phyloP scores from a whole-genome alignment of 2,113 vertebrate genomes.

The Cryptotis parvus region DNA sequence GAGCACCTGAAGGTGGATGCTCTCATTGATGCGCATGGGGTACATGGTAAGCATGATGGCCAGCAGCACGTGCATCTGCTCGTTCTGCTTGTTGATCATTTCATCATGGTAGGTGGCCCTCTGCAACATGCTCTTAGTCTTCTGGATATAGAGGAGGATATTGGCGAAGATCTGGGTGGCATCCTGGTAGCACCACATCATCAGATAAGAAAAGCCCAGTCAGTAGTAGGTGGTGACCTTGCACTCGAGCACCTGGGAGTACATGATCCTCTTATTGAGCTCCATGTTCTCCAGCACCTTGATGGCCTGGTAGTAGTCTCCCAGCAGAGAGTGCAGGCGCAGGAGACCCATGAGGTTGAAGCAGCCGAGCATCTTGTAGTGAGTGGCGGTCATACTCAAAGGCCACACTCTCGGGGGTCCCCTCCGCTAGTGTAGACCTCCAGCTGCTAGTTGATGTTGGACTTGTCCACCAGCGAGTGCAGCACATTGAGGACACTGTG shows the following conservation, averaged over 20 bases:
- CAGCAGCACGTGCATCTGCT: constrained; percentile 98
- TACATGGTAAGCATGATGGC: constrained; percentile 99
- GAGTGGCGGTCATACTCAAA: constrained; percentile 99
- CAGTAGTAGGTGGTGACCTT: constrained; percentile 99
- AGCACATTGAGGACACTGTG: constrained; percentile 99
- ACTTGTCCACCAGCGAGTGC: constrained; percentile 99
- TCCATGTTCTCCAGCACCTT: constrained; percentile 99
- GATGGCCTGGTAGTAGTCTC: constrained; percentile 99
- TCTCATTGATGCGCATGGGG: constrained; percentile 99
- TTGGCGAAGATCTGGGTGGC: constrained; percentile 99
- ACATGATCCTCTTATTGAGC: constrained; percentile 99
- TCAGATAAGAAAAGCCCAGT: constrained; percentile 97
- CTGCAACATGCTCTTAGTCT: constrained; percentile 99
- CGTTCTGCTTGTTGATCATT: constrained; percentile 99
- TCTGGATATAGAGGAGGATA: constrained; percentile 99
- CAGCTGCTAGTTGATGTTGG: constrained; percentile 98
- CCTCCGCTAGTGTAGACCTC: constrained; percentile 98
- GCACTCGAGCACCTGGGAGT: constrained; percentile 97
- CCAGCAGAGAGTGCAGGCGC: constrained; percentile 96
- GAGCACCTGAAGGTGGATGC: constrained; percentile 98
- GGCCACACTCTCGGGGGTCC: constrained; percentile 98
- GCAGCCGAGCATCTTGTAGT: constrained; percentile 99
- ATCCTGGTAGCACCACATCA: constrained; percentile 99
- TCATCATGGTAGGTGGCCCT: constrained; percentile 98
- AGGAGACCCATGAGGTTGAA: constrained; percentile 98